Evolutionary conservation across 1,140 invertebrate species (phyloP).

Genomic region (Magallana angulata): DNA sequence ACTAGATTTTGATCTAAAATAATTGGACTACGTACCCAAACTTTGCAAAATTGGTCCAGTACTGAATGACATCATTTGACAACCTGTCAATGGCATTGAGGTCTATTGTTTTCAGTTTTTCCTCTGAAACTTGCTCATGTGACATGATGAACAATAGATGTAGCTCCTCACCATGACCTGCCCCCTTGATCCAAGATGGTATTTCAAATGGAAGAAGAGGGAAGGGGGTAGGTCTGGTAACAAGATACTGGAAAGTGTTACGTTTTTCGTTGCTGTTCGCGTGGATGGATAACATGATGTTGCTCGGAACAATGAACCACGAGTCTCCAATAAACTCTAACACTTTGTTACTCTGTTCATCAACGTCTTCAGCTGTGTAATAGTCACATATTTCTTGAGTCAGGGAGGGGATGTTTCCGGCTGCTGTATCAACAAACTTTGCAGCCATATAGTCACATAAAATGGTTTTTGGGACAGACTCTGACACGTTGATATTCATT

Average conservation of each 20-base stretch:
- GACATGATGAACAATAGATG: background rate
- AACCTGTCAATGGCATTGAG: background rate
- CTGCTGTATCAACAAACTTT: background rate
- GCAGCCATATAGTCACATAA: background rate
- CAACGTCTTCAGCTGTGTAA: background rate
- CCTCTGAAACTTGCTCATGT: background rate
- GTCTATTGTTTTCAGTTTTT: background rate
- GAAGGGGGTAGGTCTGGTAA: background rate
- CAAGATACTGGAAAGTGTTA: background rate
- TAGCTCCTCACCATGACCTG: background rate
- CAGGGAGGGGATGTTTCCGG: background rate
- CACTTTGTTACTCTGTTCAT: background rate
- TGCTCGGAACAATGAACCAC: background rate
- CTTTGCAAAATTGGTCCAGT: conserved; percentile 12
- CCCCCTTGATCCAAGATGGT: background rate
- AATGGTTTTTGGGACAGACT: background rate
- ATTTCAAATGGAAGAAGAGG: background rate
- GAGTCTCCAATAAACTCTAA: background rate
- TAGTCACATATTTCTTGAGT: background rate
- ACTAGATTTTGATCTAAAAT: too few relatives aligned
- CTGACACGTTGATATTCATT: background rate
- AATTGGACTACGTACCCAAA: background rate
- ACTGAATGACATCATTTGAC: background rate
- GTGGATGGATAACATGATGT: background rate
- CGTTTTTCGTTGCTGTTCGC: background rate